phyloP scores from a whole-genome alignment of 2,113 vertebrate species.

The Porphyrio hochstetteri region DNA sequence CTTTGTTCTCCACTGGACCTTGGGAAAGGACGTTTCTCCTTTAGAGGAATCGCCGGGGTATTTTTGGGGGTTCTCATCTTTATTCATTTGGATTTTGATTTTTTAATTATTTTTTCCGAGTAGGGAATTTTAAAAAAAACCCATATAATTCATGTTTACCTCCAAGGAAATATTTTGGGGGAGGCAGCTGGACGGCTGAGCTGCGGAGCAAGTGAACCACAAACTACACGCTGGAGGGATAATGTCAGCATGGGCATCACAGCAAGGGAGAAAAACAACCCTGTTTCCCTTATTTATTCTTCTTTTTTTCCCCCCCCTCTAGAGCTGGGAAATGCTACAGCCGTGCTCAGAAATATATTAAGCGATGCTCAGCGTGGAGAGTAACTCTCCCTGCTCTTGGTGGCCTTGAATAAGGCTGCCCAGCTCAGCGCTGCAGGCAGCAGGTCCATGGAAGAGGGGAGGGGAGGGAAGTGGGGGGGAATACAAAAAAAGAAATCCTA shows the following conservation, averaged over 20 bases:
- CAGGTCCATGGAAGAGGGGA: not conserved
- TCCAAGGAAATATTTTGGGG: not conserved
- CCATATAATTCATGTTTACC: not conserved
- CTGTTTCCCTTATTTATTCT: not conserved
- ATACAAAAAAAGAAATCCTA: not conserved
- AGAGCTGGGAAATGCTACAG: not conserved
- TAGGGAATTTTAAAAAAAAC: not conserved
- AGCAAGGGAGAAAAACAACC: not conserved
- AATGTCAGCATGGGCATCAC: not conserved
- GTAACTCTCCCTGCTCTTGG: not conserved
- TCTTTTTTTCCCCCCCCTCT: not conserved
- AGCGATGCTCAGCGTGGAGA: not conserved
- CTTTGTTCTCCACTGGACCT: conserved; percentile 9
- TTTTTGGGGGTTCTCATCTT: not conserved
- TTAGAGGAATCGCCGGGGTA: not conserved
- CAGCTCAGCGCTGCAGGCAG: not conserved
- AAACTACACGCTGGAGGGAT: not conserved
- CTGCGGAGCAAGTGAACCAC: not conserved
- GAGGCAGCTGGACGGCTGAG: not conserved
- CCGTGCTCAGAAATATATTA: not conserved
- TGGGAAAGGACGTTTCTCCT: not conserved
- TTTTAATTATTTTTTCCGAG: no score
- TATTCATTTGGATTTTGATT: no score
- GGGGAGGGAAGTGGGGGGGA: not conserved
- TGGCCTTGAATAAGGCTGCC: not conserved